Evolutionary conservation across 2,888 invertebrate species (phyloP), one percentile per base, ranked within the genome.

Genomic region (Gryllus longicercus): DNA sequence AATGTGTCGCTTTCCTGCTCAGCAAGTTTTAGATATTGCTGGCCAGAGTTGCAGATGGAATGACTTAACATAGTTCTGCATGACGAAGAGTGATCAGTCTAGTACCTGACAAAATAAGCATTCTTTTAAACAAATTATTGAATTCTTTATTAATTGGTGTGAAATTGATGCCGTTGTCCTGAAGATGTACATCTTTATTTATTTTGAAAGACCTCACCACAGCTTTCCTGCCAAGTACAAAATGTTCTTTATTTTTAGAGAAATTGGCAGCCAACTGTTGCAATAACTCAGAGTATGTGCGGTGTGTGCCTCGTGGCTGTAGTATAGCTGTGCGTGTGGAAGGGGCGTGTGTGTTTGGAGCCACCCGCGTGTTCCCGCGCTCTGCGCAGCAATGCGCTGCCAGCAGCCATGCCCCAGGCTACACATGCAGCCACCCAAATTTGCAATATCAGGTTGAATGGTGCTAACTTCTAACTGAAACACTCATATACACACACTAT

Each of bases 101-200:
- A 81, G 82, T 82, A 82, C 82, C 82, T 82, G 82, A 82, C 38
- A 75, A 76, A 76, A 80, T 78, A 80, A 80, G n/a, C 74, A 78
- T 81, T 77, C 76, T 79, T 76, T 78, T 80, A 75, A 75, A 63
- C 74, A 78, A 78, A 75, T 77, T 74, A 75, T 63, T 63, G 63
- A 63, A 63, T 63, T 63, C 63, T n/a, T 63, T 18, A 63, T 63
- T 63, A 63, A 63, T 63, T 63, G 63, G 63, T 63, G 63, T 63
- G 63, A 63, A 63, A 63, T 63, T 63, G 38, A 38, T 38, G n/a
- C 63, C 14, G 63, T 63, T 63, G 63, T 63, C 63, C 63, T 63
- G 16, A n/a, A 63, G 63, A 63, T 63, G 63, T 63, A 18, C 63
- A 63, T 63, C 51, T 74, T 18, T 80, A 51, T 76, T 77, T 80